Evolutionary conservation across 2,888 invertebrate species (phyloP).

Genomic region (Eristalis arbustorum): DNA sequence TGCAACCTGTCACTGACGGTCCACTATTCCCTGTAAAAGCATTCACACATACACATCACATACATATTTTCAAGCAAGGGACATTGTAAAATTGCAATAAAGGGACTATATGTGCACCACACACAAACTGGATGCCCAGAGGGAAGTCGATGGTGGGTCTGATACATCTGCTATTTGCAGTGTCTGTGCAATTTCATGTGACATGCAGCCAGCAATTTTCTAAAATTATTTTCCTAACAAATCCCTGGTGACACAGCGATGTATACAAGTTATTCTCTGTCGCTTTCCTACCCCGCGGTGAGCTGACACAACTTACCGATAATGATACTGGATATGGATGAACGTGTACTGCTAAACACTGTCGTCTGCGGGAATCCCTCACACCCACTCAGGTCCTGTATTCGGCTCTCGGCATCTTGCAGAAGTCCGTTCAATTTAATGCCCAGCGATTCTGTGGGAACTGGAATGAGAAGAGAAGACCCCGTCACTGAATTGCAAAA

Average conservation of each 20-base stretch:
- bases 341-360: slow-evolving; percentile 78
- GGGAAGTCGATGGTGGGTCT: slow-evolving; percentile 12
- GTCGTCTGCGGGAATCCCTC: slow-evolving; percentile 80
- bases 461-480: slow-evolving; percentile 67
- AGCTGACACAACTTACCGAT: slow-evolving; percentile 79
- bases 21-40: slow-evolving; percentile 77
- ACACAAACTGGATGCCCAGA: slow-evolving; percentile 34
- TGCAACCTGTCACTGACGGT: slow-evolving; percentile 85
- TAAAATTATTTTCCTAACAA: slow-evolving; percentile 38
- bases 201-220: slow-evolving; percentile 38
- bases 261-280: neutral
- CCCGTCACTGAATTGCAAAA: slow-evolving; percentile 30
- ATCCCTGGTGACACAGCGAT: slow-evolving; percentile 1
- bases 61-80: neutral
- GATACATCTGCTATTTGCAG: slow-evolving; percentile 42
- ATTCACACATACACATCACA: slow-evolving; percentile 6
- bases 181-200: slow-evolving; percentile 40
- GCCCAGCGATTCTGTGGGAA: slow-evolving; percentile 85
- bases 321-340: slow-evolving; percentile 83
- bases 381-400: slow-evolving; percentile 87
- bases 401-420: slow-evolving; percentile 90
- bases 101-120: slow-evolving; percentile 25
- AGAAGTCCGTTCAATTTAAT: slow-evolving; percentile 88
- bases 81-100: slow-evolving; percentile 22
- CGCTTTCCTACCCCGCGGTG: neutral